These are phyloP conservation scores for Acanthornis magna DNA, from an alignment of 2,797 vertebrate genomes.

Conservation along the genomic window DNA sequence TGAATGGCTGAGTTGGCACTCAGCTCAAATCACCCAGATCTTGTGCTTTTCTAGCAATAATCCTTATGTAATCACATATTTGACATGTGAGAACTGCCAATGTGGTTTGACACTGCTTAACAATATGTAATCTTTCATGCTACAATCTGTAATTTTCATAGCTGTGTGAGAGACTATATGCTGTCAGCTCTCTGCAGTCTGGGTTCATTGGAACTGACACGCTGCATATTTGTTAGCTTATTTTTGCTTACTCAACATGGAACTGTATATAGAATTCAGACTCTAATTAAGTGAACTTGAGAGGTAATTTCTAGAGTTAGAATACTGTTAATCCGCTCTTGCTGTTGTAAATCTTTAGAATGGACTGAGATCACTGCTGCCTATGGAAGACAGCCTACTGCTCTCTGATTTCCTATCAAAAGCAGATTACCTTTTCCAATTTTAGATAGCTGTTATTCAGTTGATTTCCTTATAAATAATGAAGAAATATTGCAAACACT, in stretches of 20 bases:
- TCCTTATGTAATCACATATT: constrained; percentile 41
- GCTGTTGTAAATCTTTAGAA: constrained; percentile 21
- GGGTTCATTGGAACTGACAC: constrained; percentile 46
- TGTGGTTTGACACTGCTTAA: constrained; percentile 37
- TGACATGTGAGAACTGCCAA: constrained; percentile 51
- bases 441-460: neutral
- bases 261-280: constrained; percentile 18
- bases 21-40: constrained; percentile 2
- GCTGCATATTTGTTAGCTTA: constrained; percentile 41
- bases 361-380: neutral
- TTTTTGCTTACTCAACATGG: constrained; percentile 46
- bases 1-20: constrained; percentile 25
- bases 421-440: neutral
- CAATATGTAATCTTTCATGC: constrained; percentile 56
- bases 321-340: constrained; percentile 28
- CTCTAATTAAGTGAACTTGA: constrained; percentile 1
- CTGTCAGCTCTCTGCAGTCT: constrained; percentile 30
- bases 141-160: constrained; percentile 44
- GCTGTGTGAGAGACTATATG: neutral
- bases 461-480: neutral
- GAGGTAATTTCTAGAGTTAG: constrained; percentile 5
- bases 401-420: constrained; percentile 30
- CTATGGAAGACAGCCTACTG: constrained; percentile 22
- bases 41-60: constrained; percentile 57
- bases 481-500: neutral